Base-by-base conservation (phyloP, 2,113 vertebrate genomes). In the Tupaia tana region DNA sequence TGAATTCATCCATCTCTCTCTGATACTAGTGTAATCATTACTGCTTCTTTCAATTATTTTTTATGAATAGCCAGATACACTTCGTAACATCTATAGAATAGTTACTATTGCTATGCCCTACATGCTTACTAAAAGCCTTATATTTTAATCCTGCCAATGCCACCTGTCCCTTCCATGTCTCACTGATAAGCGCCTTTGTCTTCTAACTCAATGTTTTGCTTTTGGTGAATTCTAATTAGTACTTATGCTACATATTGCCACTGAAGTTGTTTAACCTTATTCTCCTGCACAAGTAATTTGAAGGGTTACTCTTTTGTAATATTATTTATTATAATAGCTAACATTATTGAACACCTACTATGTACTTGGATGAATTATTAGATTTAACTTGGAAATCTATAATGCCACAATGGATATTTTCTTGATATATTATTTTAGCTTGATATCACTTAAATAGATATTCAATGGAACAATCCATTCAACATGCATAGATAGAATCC, bases 381-480 rank as follows among this genome's bases (percentile, higher is more conserved):
- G 83, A 18, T n/a, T 92, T 87, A 88, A 79, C 19, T 69, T 70
- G 25, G 25, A 96, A 94, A 63, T 81, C 16, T 77, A 58, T 43
- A 63, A 52, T 22, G 15, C 4, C 2, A 24, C 4, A 29, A 75
- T 31, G 11, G 29, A 69, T 74, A 89, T 84, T 69, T 83, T 63
- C 24, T 93, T 86, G n/a, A 70, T 79, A 96, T 54, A 78, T 2
- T 89, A 95, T 11, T 61, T 87, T 31, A 89, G 31, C n/a, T 91
- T 56, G 8, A 56, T 85, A 34, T 0, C 25, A 78, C 63, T 85
- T 86, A 87, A 93, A 82, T 15, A 78, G 22, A 9, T 78, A 75
- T n/a, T 1, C 63, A 71, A 29, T 80, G 69, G 12, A 22, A 9
- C 5, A 67, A 85, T 85, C 15, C 81, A 71, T n/a, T 64, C 27